These are phyloP conservation scores for Melieria picta DNA, from an alignment of 2,888 invertebrate species.

Conservation along the genomic window DNA sequence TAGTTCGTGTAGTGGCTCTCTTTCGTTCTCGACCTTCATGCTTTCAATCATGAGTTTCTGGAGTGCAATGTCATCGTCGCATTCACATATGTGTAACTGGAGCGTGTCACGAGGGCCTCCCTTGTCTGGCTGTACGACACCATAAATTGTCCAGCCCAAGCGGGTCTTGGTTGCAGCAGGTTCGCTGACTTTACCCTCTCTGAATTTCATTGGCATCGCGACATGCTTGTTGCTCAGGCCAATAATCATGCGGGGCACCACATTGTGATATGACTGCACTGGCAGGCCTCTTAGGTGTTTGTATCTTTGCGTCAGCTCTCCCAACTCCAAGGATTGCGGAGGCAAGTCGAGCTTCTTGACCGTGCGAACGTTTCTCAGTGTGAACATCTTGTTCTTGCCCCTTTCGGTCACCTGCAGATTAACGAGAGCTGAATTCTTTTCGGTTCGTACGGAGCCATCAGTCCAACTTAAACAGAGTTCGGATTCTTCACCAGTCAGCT, in stretches of 20 bases:
- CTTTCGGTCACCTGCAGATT: slow-evolving; percentile 22
- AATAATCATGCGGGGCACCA: slow-evolving; percentile 34
- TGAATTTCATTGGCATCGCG: slow-evolving; percentile 35
- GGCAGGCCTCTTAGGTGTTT: slow-evolving; percentile 35
- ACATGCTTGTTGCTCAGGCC: slow-evolving; percentile 38
- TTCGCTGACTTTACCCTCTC: slow-evolving; percentile 34
- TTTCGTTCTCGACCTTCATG: slow-evolving; percentile 22
- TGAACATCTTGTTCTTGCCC: slow-evolving; percentile 25
- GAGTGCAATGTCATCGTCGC: slow-evolving; percentile 34
- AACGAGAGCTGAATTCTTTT: slow-evolving; percentile 26
- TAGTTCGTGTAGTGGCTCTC: background rate
- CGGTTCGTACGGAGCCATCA: slow-evolving; percentile 32
- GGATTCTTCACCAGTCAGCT: slow-evolving; percentile 12
- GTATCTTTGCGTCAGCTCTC: slow-evolving; percentile 27
- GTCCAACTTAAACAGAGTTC: slow-evolving; percentile 34
- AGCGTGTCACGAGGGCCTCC: background rate
- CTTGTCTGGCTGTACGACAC: slow-evolving; percentile 5
- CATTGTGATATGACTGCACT: slow-evolving; percentile 26
- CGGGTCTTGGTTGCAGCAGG: slow-evolving; percentile 37
- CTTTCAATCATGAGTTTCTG: slow-evolving; percentile 36
- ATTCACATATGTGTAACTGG: slow-evolving; percentile 38
- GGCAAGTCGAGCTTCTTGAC: slow-evolving; percentile 36
- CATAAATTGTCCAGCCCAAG: slow-evolving; percentile 40
- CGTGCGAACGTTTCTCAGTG: slow-evolving; percentile 27
- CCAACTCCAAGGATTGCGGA: slow-evolving; percentile 28